Conservation (phyloP, 2,888 invertebrate species). For the Anagyrus pseudococci region DNA sequence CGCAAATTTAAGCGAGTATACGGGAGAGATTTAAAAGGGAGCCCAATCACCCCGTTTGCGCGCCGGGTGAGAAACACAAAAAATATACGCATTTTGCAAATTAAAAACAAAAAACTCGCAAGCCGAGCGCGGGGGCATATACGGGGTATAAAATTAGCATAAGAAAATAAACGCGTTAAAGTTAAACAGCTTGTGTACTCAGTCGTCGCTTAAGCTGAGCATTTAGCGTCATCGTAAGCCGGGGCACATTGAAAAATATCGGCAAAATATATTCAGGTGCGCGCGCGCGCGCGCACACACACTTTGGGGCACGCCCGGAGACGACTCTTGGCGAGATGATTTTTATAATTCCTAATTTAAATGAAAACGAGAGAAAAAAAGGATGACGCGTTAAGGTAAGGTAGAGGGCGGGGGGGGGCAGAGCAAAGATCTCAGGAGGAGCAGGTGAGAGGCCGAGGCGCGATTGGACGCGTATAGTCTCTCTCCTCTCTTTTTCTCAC, state of each 20-base stretch:
- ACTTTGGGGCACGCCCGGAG: neutral
- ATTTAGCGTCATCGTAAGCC: conserved; percentile 44
- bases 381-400: too few relatives aligned
- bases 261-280: too few relatives aligned
- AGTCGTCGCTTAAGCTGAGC: conserved; percentile 6
- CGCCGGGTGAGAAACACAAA: too few relatives aligned
- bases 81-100: too few relatives aligned
- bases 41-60: too few relatives aligned
- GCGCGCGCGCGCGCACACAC: conserved; percentile 7
- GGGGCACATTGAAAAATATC: conserved; percentile 42
- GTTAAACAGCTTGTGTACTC: conserved; percentile 23
- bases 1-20: too few relatives aligned
- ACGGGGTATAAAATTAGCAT: neutral
- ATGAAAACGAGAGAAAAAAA: conserved; percentile 37
- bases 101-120: too few relatives aligned
- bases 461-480: conserved; percentile 28
- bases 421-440: conserved; percentile 3
- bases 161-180: conserved; percentile 19
- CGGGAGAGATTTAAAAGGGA: too few relatives aligned
- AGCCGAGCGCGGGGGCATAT: too few relatives aligned
- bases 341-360: conserved; percentile 40
- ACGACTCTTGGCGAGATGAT: conserved; percentile 24
- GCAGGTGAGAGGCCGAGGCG: conserved; percentile 35
- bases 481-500: conserved; percentile 16
- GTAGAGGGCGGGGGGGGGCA: too few relatives aligned